These are phyloP conservation scores for Noctilio leporinus DNA, from an alignment of 2,113 vertebrate genomes.

Conservation along the genomic window DNA sequence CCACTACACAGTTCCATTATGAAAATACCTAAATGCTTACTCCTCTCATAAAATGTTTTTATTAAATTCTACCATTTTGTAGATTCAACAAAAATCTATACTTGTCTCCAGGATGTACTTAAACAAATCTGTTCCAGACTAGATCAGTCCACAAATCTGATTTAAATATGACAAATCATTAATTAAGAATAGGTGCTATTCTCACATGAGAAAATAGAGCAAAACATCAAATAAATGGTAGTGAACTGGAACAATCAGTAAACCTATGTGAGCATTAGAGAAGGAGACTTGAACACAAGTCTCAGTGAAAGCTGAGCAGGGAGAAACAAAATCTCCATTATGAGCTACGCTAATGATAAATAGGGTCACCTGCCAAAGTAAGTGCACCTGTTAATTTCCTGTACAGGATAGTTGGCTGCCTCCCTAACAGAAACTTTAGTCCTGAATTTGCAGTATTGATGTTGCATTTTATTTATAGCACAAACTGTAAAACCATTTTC, in stretches of 20 bases:
- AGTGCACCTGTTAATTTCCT: background rate
- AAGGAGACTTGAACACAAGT: background rate
- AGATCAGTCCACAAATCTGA: background rate
- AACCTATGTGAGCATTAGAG: background rate
- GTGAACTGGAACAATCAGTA: background rate
- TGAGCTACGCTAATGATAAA: background rate
- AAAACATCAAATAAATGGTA: background rate
- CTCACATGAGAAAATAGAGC: background rate
- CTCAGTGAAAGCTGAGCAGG: background rate
- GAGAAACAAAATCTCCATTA: background rate
- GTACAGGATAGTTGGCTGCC: background rate
- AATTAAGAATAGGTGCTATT: background rate
- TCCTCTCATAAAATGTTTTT: background rate
- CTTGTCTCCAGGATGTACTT: background rate
- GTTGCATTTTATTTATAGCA: background rate
- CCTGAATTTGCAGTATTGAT: background rate
- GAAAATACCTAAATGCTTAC: background rate
- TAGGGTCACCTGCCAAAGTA: background rate
- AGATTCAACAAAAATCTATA: background rate
- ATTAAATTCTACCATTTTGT: background rate
- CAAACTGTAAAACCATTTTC: background rate
- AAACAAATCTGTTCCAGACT: background rate
- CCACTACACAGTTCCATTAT: background rate
- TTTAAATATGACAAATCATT: background rate
- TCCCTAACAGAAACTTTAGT: background rate